Base-by-base conservation (phyloP, 2,113 vertebrate species). In the Himantopus leucocephalus region DNA sequence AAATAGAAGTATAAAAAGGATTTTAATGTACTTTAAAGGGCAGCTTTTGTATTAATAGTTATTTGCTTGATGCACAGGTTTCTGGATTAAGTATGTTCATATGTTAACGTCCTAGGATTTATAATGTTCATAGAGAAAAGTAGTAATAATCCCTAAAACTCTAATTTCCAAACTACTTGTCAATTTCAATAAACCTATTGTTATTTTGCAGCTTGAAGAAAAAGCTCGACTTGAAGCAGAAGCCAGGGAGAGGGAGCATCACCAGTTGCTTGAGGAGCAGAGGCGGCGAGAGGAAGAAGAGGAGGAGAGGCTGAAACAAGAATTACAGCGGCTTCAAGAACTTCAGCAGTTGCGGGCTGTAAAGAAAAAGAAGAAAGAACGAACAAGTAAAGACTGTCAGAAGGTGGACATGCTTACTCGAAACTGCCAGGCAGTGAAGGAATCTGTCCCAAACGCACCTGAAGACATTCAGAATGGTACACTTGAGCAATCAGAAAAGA, bases 351-450 rank as follows among this genome's bases (percentile, higher is more conserved):
- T 99, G 71, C 97, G 98, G 6, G 98, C 98, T 12, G 98, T 98
- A 50, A 99, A 99, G 97, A 99, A 99, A 98, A 99, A 99, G 98
- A 99, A 98, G 98, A 99, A 98, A 96, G 99, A 99, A 37, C 98
- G 98, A 90, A 97, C 98, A 8, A 98, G 74, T 59, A 98, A 98
- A 97, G 99, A 99, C 97, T 98, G 98, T 90, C 97, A 55, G 41
- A 98, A 88, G 96, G 88, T 94, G 77, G 98, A 96, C 71, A 77
- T 96, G 95, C 98, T 97, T 11, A 73, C 96, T 32, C 92, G 97
- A 68, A 98, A 97, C 97, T 98, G 98, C 59, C 98, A 98, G 97
- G 97, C 98, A 45, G 98, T 98, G 50, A 97, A 98, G 92, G 99
- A 99, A 81, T 94, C 98, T 37, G 98, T 97, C 66, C 98, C 98